phyloP scores from a whole-genome alignment of 1,140 invertebrate genomes.

The Polypedilum vanderplanki region DNA sequence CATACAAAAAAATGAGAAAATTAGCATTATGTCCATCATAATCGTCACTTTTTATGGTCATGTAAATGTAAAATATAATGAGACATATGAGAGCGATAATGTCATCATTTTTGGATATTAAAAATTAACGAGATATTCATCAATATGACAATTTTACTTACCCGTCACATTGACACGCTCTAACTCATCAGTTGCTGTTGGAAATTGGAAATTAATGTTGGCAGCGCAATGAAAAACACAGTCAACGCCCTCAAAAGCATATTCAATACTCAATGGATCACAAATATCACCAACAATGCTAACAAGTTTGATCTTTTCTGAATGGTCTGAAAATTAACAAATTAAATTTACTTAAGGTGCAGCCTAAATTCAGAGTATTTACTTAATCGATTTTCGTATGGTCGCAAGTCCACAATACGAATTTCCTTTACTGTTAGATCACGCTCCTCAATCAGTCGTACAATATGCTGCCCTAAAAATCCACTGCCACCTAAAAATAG shows the following conservation, averaged over 20 bases:
- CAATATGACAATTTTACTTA: slow-evolving; percentile 35
- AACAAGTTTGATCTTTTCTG: slow-evolving; percentile 41
- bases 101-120: no score
- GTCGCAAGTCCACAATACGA: slow-evolving; percentile 51
- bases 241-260: slow-evolving; percentile 49
- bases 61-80: no score
- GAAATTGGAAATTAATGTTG: slow-evolving; percentile 52
- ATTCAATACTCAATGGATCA: slow-evolving; percentile 42
- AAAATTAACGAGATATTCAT: no score
- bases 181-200: slow-evolving; percentile 50
- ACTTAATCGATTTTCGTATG: slow-evolving; percentile 51
- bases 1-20: no score
- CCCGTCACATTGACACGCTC: slow-evolving; percentile 55
- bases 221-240: slow-evolving; percentile 60
- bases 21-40: no score
- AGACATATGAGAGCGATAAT: no score
- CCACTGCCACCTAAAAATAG: slow-evolving; percentile 51
- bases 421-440: slow-evolving; percentile 50
- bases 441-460: slow-evolving; percentile 49
- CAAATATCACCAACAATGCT: slow-evolving; percentile 48
- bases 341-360: not conserved
- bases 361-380: slow-evolving; percentile 30
- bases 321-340: not conserved
- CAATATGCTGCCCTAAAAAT: slow-evolving; percentile 59
- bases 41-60: no score